These are phyloP conservation scores for Melipona quadrifasciata DNA, from an alignment of 1,140 invertebrate genomes.

Conservation along the genomic window DNA sequence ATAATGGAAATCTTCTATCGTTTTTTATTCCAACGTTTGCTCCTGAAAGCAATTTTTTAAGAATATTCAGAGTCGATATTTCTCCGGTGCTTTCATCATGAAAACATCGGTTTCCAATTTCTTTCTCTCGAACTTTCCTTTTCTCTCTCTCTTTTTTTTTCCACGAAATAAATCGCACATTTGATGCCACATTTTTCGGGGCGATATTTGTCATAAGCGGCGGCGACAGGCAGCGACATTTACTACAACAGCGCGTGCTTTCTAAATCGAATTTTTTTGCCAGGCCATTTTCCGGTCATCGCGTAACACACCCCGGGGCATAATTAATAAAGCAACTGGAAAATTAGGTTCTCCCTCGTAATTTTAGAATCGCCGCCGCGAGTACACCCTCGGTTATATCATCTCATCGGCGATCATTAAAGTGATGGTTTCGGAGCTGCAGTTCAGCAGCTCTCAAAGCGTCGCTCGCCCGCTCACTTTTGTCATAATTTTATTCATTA, in stretches of 20 bases:
- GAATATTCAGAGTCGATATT: neutral
- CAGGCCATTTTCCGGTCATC: slow-evolving; percentile 40
- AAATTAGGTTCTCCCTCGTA: slow-evolving; percentile 52
- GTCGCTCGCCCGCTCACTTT: neutral
- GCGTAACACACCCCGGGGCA: slow-evolving; percentile 33
- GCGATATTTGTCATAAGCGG: neutral
- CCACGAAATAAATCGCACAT: too few species aligned
- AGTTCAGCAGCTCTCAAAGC: neutral
- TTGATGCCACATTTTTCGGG: neutral
- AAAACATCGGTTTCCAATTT: too few species aligned
- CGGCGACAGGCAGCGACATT: neutral
- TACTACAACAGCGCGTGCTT: slow-evolving; percentile 11
- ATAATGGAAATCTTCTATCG: neutral
- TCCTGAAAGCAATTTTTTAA: neutral
- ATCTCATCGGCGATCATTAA: slow-evolving; percentile 24
- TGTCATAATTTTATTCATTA: neutral
- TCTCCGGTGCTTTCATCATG: neutral
- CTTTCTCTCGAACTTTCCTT: too few species aligned
- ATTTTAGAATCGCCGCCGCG: slow-evolving; percentile 44
- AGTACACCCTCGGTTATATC: slow-evolving; percentile 28
- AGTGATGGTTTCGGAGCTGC: neutral
- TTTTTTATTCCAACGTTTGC: neutral
- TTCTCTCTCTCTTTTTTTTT: too few species aligned
- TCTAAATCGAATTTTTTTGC: slow-evolving; percentile 50
- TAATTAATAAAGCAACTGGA: slow-evolving; percentile 55